Percentiles rank a stretch among this genome's conserved stretches.
Evolutionary conservation across 2,888 invertebrate species (phyloP).

Genomic region (Notocelia uddmanniana): DNA sequence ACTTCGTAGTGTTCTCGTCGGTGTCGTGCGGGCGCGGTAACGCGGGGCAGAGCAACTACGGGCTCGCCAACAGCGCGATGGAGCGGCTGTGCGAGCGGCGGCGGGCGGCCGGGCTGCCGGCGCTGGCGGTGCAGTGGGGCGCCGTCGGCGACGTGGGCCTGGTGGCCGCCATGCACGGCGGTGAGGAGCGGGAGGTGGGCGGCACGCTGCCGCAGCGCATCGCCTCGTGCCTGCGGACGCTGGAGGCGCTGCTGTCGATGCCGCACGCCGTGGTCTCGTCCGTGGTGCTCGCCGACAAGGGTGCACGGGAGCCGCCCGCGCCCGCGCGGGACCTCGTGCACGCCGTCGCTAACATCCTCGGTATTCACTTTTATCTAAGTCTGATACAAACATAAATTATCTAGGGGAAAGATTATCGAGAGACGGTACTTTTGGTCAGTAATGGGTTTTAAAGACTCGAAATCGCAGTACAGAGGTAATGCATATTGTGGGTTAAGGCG

Average conservation of each 20-base stretch:
- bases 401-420: too few relatives aligned
- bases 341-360: constrained; percentile 95
- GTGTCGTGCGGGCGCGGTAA: constrained; percentile 99
- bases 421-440: too few relatives aligned
- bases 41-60: constrained; percentile 98
- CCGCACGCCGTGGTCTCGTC: constrained; percentile 93
- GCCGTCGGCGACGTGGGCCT: constrained; percentile 98
- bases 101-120: constrained; percentile 93
- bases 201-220: constrained; percentile 98
- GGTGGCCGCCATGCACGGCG: constrained; percentile 94
- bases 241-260: constrained; percentile 96
- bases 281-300: constrained; percentile 93
- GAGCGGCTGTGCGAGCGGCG: constrained; percentile 96
- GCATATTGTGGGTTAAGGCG: too few relatives aligned
- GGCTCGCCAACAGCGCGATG: constrained; percentile 98
- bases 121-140: constrained; percentile 98
- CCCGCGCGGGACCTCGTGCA: constrained; percentile 87
- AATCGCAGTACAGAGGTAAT: too few relatives aligned
- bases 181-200: constrained; percentile 94
- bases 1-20: constrained; percentile 98
- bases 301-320: constrained; percentile 60
- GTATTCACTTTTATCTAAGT: constrained; percentile 66
- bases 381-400: neutral
- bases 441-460: too few relatives aligned
- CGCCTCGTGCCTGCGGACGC: constrained; percentile 94